A percentile compares a stretch with the other conserved stretches of the same genome.
phyloP scores from a whole-genome alignment of 2,888 invertebrate species.

The Ephialtes manifestator region DNA sequence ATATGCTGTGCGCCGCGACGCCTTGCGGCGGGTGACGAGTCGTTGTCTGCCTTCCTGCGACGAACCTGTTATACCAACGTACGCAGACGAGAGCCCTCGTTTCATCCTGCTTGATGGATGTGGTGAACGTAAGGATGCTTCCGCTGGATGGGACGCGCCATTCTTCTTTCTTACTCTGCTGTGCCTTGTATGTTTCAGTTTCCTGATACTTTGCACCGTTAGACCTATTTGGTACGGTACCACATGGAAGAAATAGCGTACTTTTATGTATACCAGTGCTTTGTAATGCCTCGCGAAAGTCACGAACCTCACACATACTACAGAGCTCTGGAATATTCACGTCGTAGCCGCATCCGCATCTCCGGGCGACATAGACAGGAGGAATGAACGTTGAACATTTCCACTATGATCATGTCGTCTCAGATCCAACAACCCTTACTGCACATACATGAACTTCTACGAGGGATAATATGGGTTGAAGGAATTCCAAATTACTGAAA shows the following conservation, averaged over 20 bases:
- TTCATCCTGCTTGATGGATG: slow-evolving; percentile 79
- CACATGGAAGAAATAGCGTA: neutral
- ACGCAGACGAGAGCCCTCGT: slow-evolving; percentile 70
- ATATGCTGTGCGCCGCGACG: slow-evolving; percentile 47
- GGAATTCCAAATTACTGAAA: slow-evolving; percentile 8
- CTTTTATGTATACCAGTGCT: neutral
- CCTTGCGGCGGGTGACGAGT: slow-evolving; percentile 36
- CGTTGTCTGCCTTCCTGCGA: slow-evolving; percentile 32
- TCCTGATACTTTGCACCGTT: slow-evolving; percentile 15
- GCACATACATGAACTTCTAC: neutral
- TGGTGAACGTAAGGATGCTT: slow-evolving; percentile 71
- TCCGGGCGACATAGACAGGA: slow-evolving; percentile 20
- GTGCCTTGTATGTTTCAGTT: slow-evolving; percentile 27
- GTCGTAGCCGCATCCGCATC: slow-evolving; percentile 14
- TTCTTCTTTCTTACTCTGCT: slow-evolving; percentile 56
- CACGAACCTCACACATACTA: neutral
- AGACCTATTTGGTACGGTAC: slow-evolving; percentile 13
- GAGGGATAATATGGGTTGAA: neutral
- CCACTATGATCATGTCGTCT: slow-evolving; percentile 38
- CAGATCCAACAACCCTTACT: slow-evolving; percentile 9
- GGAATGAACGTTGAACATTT: slow-evolving; percentile 40
- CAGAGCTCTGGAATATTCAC: slow-evolving; percentile 11
- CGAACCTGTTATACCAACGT: slow-evolving; percentile 51
- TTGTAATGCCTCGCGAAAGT: neutral
- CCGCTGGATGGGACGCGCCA: slow-evolving; percentile 45